These are phyloP conservation scores for Epistrophella euchroma DNA, from an alignment of 2,888 invertebrate genomes.

Conservation along the genomic window DNA sequence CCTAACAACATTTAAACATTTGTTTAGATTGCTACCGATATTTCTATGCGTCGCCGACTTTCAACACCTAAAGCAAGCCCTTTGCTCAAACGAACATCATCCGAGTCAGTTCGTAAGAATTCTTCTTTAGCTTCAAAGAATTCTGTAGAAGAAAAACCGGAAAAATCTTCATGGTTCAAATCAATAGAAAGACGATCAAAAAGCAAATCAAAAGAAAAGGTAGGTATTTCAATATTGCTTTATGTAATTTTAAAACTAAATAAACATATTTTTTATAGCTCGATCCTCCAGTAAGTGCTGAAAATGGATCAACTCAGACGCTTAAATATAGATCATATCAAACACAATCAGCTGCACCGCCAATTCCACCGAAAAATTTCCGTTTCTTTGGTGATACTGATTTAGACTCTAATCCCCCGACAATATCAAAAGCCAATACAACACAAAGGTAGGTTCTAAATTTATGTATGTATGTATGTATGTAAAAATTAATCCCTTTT, in stretches of 20 bases:
- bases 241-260: neutral
- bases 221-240: constrained; percentile 59
- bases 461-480: no score
- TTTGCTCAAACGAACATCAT: constrained; percentile 86
- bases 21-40: constrained; percentile 83
- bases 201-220: constrained; percentile 86
- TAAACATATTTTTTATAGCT: constrained; percentile 76
- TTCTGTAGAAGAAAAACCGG: constrained; percentile 82
- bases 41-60: constrained; percentile 89
- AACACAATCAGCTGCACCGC: constrained; percentile 76
- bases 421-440: constrained; percentile 82
- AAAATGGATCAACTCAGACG: constrained; percentile 77
- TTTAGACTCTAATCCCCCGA: constrained; percentile 88
- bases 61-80: constrained; percentile 90
- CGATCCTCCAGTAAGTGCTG: constrained; percentile 79
- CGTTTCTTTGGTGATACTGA: constrained; percentile 94
- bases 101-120: constrained; percentile 81
- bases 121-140: constrained; percentile 84
- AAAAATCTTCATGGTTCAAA: constrained; percentile 91
- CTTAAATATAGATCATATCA: constrained; percentile 57
- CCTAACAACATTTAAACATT: no score
- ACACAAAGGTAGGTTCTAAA: constrained; percentile 79
- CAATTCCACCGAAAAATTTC: constrained; percentile 86
- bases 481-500: no score
- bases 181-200: constrained; percentile 90